These are phyloP conservation scores for Megaptera novaeangliae DNA, from an alignment of 2,113 vertebrate genomes.

Conservation along the genomic window DNA sequence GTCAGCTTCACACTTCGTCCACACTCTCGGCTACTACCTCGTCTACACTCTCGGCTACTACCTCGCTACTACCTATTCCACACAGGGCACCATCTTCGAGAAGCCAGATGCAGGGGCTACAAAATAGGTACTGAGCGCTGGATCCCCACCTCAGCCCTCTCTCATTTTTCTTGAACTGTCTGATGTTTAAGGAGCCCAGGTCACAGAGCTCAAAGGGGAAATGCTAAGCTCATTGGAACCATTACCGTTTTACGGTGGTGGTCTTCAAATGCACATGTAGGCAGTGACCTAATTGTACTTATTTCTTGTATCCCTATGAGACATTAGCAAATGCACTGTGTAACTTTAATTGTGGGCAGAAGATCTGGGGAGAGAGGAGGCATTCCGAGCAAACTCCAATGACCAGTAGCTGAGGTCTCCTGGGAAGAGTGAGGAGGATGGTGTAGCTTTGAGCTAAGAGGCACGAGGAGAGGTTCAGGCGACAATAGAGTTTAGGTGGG, in stretches of 20 bases:
- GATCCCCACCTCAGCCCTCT: not conserved
- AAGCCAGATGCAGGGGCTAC: not conserved
- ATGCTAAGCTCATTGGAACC: accelerated
- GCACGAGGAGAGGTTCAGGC: not conserved
- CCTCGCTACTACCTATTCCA: not conserved
- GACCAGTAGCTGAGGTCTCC: constrained; percentile 22
- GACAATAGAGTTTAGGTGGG: not conserved
- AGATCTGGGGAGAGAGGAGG: not conserved
- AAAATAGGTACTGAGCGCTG: not conserved
- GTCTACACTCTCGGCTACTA: too few species aligned
- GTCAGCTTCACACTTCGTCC: not conserved
- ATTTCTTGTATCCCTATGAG: not conserved
- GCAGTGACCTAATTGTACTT: not conserved
- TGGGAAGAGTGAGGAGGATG: not conserved
- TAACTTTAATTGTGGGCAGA: constrained; percentile 31
- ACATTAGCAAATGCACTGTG: not conserved
- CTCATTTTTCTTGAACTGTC: not conserved
- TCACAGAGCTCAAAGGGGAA: not conserved
- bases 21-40: not conserved
- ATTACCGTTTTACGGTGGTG: not conserved
- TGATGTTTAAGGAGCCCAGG: not conserved
- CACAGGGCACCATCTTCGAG: accelerated
- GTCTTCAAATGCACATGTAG: not conserved
- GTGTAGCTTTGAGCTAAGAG: not conserved
- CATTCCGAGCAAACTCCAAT: constrained; percentile 48